Evolutionary conservation across 23 tunicate genomes (phyloP), one percentile per base, ranked within the genome.

Genomic region (Diplosoma virens): DNA sequence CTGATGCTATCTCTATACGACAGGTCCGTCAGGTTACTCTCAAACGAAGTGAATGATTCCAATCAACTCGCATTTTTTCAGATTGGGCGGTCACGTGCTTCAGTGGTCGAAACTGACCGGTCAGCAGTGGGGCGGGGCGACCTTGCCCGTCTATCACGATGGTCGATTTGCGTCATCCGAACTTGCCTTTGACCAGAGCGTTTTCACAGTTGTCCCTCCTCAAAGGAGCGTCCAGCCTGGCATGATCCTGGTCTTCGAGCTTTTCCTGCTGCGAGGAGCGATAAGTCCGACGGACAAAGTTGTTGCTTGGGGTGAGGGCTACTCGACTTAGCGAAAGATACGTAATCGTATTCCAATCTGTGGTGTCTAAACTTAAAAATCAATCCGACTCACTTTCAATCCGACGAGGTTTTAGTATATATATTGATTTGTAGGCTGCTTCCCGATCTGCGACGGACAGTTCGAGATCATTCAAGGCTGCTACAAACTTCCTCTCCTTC

Each of bases 41-140:
- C n/a, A n/a, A n/a, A n/a, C n/a, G n/a, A n/a, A n/a, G n/a, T n/a
- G n/a, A n/a, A n/a, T n/a, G n/a, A n/a, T n/a, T n/a, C n/a, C n/a
- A n/a, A n/a, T n/a, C n/a, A 45, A 45, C 52, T 45, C 20, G 65
- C 18, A 14, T n/a, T 17, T 5, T 64, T 58, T 17, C 47, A 92
- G 97, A 69, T 45, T 94, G 0, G 99, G 99, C 1, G 99, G 99
- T 11, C 99, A 94, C 59, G 77, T 80, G 3, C 56, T 79, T 68
- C 80, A 81, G 17, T 94, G 99, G 99, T 82, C 90, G 25, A 82
- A 87, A 66, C 36, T 82, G 50, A 30, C 76, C 37, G 90, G 95
- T 17, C 94, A 94, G 81, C 99, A 88, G 45, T 94, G 99, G 99
- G 92, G 99, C 5, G 94, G 94, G 16, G 82, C 95, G 29, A 94